A percentile compares a stretch with the other conserved stretches of the same genome.
Conservation (phyloP, 2,113 vertebrate genomes). For the Isurus oxyrinchus region DNA sequence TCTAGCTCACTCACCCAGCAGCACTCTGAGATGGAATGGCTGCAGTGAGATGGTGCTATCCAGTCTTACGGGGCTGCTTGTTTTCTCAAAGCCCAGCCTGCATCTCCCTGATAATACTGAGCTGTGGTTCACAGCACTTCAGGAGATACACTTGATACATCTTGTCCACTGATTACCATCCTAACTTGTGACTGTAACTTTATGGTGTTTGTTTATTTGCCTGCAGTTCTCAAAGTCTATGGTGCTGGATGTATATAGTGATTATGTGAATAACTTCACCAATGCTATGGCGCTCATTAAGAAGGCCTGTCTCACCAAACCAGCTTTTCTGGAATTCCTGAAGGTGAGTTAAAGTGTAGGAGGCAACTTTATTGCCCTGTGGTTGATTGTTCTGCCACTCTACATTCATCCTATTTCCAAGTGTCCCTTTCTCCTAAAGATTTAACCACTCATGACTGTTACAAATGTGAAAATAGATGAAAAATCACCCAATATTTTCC, state of each 20-base stretch:
- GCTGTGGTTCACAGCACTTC: not conserved
- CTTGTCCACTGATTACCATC: not conserved
- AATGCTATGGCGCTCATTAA: conserved; percentile 91
- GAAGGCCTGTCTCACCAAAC: conserved; percentile 89
- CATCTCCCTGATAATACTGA: not conserved
- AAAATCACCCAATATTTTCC: not conserved
- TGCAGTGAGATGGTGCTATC: not conserved
- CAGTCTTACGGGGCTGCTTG: not conserved
- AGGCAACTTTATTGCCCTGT: not conserved
- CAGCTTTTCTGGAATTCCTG: conserved; percentile 86
- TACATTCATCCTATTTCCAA: not conserved
- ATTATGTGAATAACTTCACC: conserved; percentile 97
- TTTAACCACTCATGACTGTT: not conserved
- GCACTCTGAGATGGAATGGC: no score
- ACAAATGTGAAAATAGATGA: not conserved
- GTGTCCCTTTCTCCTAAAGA: not conserved
- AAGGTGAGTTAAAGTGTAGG: conserved; percentile 63
- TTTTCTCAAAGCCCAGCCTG: not conserved
- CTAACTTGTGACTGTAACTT: not conserved
- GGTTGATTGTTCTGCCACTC: not conserved
- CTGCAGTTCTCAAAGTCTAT: conserved; percentile 93
- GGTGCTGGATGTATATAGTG: conserved; percentile 91
- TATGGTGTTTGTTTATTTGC: not conserved
- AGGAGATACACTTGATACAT: not conserved
- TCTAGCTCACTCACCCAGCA: no score